Conservation (phyloP, 1,140 invertebrate genomes). For the Teleogryllus occipitalis region DNA sequence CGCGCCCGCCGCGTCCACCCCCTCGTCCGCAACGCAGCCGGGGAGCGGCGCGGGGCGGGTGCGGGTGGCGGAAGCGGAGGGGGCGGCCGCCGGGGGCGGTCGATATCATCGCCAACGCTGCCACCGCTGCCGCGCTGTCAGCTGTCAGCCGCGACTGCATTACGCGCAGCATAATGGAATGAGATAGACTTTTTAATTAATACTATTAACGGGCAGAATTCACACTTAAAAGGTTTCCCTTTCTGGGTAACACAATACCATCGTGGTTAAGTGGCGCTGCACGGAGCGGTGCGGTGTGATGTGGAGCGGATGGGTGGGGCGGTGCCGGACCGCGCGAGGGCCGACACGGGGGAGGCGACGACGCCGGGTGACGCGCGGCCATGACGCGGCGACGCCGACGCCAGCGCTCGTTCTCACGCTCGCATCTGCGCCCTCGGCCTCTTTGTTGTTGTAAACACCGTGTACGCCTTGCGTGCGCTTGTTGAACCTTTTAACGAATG, state of each 20-base stretch:
- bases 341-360: no score
- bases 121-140: neutral
- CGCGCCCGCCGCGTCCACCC: no score
- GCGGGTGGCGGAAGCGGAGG: no score
- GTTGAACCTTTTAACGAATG: no score
- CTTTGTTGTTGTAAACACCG: no score
- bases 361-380: neutral
- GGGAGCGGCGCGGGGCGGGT: neutral
- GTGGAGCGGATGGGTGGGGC: no score
- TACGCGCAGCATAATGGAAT: neutral
- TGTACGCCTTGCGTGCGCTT: no score
- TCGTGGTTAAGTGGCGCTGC: neutral
- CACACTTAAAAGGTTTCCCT: neutral
- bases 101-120: neutral
- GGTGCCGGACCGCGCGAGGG: no score
- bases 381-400: neutral
- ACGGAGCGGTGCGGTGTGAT: neutral
- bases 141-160: neutral
- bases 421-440: no score
- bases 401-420: neutral
- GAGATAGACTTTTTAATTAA: slow-evolving; percentile 6
- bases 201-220: neutral
- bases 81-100: neutral
- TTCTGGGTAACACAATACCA: neutral
- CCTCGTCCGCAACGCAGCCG: no score